Base-by-base conservation (phyloP, 2,113 vertebrate species). In the Lasiurus borealis region DNA sequence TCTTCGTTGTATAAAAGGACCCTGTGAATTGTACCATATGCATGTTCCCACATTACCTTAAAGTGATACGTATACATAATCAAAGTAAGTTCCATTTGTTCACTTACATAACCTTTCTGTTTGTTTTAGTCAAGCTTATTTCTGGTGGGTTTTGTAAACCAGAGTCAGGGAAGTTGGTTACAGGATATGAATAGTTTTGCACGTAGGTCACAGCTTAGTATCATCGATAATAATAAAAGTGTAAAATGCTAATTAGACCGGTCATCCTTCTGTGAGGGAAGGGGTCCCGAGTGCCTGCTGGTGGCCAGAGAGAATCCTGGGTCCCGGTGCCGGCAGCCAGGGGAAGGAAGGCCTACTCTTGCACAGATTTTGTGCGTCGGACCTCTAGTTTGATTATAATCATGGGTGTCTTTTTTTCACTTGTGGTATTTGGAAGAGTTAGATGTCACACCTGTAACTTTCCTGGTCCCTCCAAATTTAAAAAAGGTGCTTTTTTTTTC, bases 391-490 rank as follows among this genome's bases (percentile, higher is more conserved):
- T 93, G 87, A 83, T 27, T 83, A 64, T 7, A 91, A 52, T 59
- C 40, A 2, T 93, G 64, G 52, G 8, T 57, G 8, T 57, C 29
- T 95, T 1, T 86, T 31, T 93, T 92, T 59, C 46, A 78, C 94
- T 64, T 95, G 75, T 50, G 66, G 36, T 93, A 73, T 48, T 93
- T 62, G 72, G 68, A 66, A 80, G 44, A 36, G 13, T 77, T 94
- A 85, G 88, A 87, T 95, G 46, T 83, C 66, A 76, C 11, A 83
- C 19, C 5, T 77, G 6, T 82, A 93, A 96, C 21, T 88, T 94
- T 78, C 9, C 27, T 77, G 29, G 31, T 90, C 27, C 23, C 34
- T 40, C 8, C 62, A 88, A 96, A 57, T 72, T 36, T 36, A 21
- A 59, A 78, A 78, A 94, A 88, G 31, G 44, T 50, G 48, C 48